Base-by-base conservation (phyloP, 2,113 vertebrate species). In the Dasyurus viverrinus region DNA sequence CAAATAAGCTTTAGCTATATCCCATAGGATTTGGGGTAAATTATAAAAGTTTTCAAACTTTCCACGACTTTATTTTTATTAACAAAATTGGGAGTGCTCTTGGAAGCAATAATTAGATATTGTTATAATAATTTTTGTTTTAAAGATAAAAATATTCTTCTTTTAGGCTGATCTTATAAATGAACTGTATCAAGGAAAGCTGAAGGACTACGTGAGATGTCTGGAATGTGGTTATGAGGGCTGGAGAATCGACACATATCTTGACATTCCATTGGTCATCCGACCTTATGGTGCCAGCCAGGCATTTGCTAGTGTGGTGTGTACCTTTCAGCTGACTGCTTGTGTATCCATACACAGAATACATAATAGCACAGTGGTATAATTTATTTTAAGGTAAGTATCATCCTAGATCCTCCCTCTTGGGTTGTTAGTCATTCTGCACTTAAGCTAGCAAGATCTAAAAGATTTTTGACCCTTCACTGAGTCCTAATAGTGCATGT, bases 221-320 rank as follows among this genome's bases (percentile, higher is more conserved):
- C 98, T 99, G 95, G 99, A 99, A 98, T 99, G 99, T 97, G 99
- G 99, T 96, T 99, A 99, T 55, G 99, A 99, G 98, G 99, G 99
- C 98, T 99, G 99, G 99, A 99, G 99, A 97, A 99, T 99, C 48
- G 99, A 99, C 98, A 99, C 99, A 0, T 99, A 99, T 97, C 98
- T 99, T 98, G 99, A 99, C 98, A 99, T 99, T 98, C 99, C 99
- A 52, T 98, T 99, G 97, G 99, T 99, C 97, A 99, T 99, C 98
- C 98, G 99, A 97, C 99, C 99, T 30, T 99, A 99, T 6, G 99
- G 99, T 95, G 99, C 99, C 98, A 99, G 97, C 98, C 99, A 99
- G 98, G 99, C 99, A 1, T 99, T 99, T 98, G 99, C 99, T 98
- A 99, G 99, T 97, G 99, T 99, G 99, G 99, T 99, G 98, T 95